A percentile compares a stretch with the other conserved stretches of the same genome.
Evolutionary conservation across 1,140 invertebrate species (phyloP).

Genomic region (Hypothenemus hampei): DNA sequence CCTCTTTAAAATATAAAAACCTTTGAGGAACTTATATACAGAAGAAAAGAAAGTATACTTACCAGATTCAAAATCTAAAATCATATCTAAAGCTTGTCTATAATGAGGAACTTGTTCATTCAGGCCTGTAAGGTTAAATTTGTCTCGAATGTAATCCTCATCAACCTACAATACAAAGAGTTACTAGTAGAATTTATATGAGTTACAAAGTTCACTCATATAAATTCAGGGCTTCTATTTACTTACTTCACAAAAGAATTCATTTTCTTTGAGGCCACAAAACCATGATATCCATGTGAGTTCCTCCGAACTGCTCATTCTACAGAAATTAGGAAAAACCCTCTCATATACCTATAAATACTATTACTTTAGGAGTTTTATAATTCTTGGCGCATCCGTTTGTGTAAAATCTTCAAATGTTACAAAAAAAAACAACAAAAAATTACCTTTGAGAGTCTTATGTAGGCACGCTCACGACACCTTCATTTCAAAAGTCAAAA

Average conservation of each 20-base stretch:
- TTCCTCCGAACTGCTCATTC: slow-evolving; percentile 99
- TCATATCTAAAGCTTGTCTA: slow-evolving; percentile 98
- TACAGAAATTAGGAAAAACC: too few species aligned
- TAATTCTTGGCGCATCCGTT: too few species aligned
- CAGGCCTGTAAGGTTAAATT: slow-evolving; percentile 98
- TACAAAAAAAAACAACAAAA: too few species aligned
- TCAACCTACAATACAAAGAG: slow-evolving; percentile 71
- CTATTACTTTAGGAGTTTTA: too few species aligned
- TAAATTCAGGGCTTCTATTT: not conserved
- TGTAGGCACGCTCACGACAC: too few species aligned
- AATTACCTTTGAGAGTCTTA: too few species aligned
- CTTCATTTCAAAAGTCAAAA: too few species aligned
- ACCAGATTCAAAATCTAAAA: slow-evolving; percentile 98
- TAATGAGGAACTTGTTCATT: slow-evolving; percentile 99
- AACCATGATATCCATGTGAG: slow-evolving; percentile 99
- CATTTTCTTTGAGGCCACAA: slow-evolving; percentile 97
- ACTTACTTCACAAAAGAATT: slow-evolving; percentile 96
- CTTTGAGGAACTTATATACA: too few species aligned
- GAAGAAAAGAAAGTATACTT: slow-evolving; percentile 24
- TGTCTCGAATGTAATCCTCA: slow-evolving; percentile 99
- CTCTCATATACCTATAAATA: too few species aligned
- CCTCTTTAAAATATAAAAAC: slow-evolving; percentile 64
- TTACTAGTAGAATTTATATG: not conserved
- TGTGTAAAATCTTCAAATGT: too few species aligned
- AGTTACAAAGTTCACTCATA: too few species aligned